Base-by-base conservation (phyloP, 1,140 invertebrate species). In the Drosophila insularis region DNA sequence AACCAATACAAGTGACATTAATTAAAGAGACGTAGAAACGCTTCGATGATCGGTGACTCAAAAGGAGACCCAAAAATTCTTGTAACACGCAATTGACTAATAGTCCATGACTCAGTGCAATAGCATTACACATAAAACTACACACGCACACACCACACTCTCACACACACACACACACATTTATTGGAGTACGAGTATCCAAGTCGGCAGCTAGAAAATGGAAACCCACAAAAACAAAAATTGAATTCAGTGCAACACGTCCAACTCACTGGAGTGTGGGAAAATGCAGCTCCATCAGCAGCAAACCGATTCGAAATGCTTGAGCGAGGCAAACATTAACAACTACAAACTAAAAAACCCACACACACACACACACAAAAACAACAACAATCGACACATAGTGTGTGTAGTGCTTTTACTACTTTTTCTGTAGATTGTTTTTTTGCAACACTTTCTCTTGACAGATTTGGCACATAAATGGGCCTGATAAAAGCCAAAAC, bases 401-500 rank as follows among this genome's bases (percentile, higher is more conserved):
- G 60, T 35, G 62, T 62, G 39, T n/a, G 21, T 62, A n/a, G 5
- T 37, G 39, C 50, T 82, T 63, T 78, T 40, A 59, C 71, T 14
- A 53, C 63, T 70, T 71, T 61, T 40, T 64, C 31, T 39, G 59
- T 61, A 35, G 21, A 21, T 65, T 63, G 54, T 32, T 55, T 81
- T 27, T 86, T 87, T 80, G 82, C 84, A 87, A 87, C 84, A 87
- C 82, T 87, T 87, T 87, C 82, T 89, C 82, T 84, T 87, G 76
- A 50, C 58, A 71, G 84, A 87, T 87, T 87, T 87, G 84, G 84
- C 82, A 82, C 76, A 73, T 82, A 87, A 87, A 87, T 73, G 80
- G 64, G 58, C 82, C 43, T 82, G 82, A 89, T 87, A 87, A 87
- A 27, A 71, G 43, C 43, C 50, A 53, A 65, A 32, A 40, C 55